Percentiles rank a stretch among this genome's conserved stretches.
Evolutionary conservation across 2,797 vertebrate genomes (phyloP).

Genomic region (Calcarius lapponicus): DNA sequence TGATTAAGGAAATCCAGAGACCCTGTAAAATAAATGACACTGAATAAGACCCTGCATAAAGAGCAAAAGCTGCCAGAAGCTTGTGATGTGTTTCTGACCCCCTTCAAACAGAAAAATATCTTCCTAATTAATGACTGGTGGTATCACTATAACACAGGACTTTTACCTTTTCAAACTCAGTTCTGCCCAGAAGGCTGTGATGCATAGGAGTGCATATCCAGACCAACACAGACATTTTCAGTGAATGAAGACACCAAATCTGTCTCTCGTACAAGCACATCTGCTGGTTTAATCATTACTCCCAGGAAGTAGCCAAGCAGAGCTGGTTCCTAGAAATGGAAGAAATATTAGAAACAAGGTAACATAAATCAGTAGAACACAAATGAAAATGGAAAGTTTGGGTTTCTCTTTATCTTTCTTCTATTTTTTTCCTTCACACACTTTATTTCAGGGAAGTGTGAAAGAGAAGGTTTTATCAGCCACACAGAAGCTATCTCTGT

Average conservation of each 20-base stretch:
- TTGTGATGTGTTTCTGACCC: neutral
- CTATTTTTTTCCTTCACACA: neutral
- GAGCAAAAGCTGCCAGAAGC: neutral
- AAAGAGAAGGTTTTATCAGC: neutral
- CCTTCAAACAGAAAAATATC: slow-evolving; percentile 14
- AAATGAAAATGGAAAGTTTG: neutral
- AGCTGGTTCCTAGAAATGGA: neutral
- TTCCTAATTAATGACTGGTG: neutral
- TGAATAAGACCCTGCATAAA: neutral
- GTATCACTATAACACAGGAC: neutral
- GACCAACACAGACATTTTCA: neutral
- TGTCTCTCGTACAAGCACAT: neutral
- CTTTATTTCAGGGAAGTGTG: neutral
- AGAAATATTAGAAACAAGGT: neutral
- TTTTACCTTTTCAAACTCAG: neutral
- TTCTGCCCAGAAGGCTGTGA: neutral
- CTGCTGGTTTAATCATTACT: neutral
- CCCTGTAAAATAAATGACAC: neutral
- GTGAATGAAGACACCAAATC: neutral
- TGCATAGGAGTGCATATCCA: neutral
- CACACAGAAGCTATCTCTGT: neutral
- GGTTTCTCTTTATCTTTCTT: neutral
- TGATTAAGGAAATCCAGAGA: neutral
- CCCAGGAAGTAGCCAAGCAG: neutral
- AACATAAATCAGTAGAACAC: neutral